Evolutionary conservation across 1,140 invertebrate species (phyloP), one percentile per base, ranked within the genome.

Genomic region (Drosophila watanabei): DNA sequence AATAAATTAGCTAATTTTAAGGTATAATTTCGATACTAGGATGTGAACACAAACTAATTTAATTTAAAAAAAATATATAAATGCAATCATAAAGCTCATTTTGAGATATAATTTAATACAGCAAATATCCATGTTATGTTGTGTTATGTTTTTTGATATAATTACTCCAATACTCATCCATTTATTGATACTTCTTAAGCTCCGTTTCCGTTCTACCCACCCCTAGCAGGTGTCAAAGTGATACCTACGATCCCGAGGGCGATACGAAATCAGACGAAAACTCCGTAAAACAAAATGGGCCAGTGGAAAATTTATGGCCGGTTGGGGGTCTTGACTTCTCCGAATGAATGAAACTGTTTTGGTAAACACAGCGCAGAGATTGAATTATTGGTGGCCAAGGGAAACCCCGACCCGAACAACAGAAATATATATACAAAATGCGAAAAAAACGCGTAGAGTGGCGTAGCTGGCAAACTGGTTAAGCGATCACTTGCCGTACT

Each of bases 291-390:
- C 52, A 41, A 61, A 82, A 79, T 64, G 51, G 56, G 51, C 32
- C 59, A 82, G 49, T 82, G 83, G 83, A 86, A 86, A 79, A 80
- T 73, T 88, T 85, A 46, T 37, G 24, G 43, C 61, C 28, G 7
- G 18, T 28, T 48, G 63, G 46, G 52, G 45, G 56, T 80, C 70
- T 64, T 79, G 37, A 43, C 39, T 49, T 54, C 13, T 11, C 8
- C 45, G 28, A 71, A 13, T 72, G 54, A 77, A 76, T 77, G 61
- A 77, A 68, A 59, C 48, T 18, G 46, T 57, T 76, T 64, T 56
- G 62, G 62, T 59, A 77, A 77, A 77, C 62, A 77, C 54, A 41
- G 39, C 62, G 28, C 32, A 41, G 28, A 75, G 37, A 77, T 77
- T 77, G 73, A 72, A 51, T 60, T 73, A 75, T 75, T 73, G 56